Conservation (phyloP, 2,113 vertebrate species). For the Strix uralensis region DNA sequence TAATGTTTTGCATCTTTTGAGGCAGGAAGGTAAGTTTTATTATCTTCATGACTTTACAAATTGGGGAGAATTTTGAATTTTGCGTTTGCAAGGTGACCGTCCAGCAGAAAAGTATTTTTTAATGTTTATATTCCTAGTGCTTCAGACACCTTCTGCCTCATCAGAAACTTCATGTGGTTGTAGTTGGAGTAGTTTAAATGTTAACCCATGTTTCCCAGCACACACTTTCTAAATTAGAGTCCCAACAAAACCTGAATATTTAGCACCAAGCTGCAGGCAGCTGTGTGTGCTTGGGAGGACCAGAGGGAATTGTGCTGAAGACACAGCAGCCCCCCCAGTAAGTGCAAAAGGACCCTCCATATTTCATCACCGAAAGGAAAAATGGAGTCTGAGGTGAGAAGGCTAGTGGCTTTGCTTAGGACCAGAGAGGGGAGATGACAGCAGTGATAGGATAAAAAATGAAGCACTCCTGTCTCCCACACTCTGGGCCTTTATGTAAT, state of each 20-base stretch:
- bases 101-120: background rate
- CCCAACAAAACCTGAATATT: background rate
- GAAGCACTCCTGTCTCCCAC: background rate
- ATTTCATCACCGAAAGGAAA: background rate
- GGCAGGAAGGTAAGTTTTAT: constrained; percentile 51
- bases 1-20: constrained; percentile 9
- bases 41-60: background rate
- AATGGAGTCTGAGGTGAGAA: background rate
- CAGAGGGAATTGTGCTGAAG: background rate
- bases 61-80: background rate
- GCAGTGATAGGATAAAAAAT: background rate
- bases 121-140: background rate
- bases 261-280: background rate
- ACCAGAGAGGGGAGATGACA: background rate
- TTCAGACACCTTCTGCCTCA: constrained; percentile 12
- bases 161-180: background rate
- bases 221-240: background rate
- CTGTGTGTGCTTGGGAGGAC: background rate
- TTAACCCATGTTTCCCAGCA: background rate
- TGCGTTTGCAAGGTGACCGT: background rate
- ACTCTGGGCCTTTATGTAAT: background rate
- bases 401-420: background rate
- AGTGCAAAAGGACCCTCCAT: background rate
- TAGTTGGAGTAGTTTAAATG: background rate
- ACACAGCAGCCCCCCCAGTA: background rate